phyloP scores from a whole-genome alignment of 2,888 invertebrate species.

The Galeruca laticollis region DNA sequence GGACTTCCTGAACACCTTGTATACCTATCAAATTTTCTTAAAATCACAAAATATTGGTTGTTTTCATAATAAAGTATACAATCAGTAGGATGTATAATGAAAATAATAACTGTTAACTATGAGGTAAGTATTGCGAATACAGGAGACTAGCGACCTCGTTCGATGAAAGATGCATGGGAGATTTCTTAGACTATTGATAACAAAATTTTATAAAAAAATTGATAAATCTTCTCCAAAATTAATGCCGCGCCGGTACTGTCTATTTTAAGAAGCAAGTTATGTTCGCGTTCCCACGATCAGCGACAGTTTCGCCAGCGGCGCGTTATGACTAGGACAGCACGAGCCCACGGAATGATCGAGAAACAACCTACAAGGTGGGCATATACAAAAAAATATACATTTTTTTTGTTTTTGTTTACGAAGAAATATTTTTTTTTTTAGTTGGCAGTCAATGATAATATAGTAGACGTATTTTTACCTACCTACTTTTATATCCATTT shows the following conservation, averaged over 20 bases:
- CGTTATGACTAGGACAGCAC: constrained; percentile 51
- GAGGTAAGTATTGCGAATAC: too few relatives aligned
- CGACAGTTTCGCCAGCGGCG: constrained; percentile 54
- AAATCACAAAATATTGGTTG: too few relatives aligned
- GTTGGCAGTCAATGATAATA: constrained; percentile 5
- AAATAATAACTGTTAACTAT: too few relatives aligned
- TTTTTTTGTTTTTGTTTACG: neutral
- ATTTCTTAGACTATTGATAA: too few relatives aligned
- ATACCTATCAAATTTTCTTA: too few relatives aligned
- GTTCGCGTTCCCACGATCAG: constrained; percentile 60
- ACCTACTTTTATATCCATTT: neutral
- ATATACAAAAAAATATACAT: constrained; percentile 14
- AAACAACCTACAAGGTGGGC: constrained; percentile 42
- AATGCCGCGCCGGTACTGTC: constrained; percentile 34
- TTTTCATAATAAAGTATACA: too few relatives aligned
- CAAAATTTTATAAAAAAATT: too few relatives aligned
- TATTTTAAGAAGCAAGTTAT: constrained; percentile 51
- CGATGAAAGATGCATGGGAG: too few relatives aligned
- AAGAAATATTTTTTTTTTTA: neutral
- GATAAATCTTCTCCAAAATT: neutral
- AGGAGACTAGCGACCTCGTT: too few relatives aligned
- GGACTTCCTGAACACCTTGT: too few relatives aligned
- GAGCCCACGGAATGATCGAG: constrained; percentile 49
- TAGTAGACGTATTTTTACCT: neutral
- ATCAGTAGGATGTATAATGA: too few relatives aligned